These are phyloP conservation scores for Cerceris ruficornis DNA, from an alignment of 2,888 invertebrate genomes.

Conservation along the genomic window DNA sequence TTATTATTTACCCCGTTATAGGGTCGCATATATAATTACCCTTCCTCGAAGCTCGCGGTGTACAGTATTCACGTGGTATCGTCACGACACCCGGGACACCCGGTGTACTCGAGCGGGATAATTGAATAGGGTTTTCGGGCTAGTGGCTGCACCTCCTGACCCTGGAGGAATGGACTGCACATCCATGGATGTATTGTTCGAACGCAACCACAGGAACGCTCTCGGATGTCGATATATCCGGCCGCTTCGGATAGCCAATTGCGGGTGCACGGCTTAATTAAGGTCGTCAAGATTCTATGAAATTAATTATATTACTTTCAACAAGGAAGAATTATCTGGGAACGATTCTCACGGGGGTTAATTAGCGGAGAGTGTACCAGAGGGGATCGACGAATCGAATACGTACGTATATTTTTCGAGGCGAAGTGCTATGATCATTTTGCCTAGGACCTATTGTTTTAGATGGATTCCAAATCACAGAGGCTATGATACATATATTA, in stretches of 20 bases:
- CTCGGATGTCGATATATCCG: slow-evolving; percentile 69
- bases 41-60: slow-evolving; percentile 39
- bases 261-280: slow-evolving; percentile 71
- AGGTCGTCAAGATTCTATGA: slow-evolving; percentile 65
- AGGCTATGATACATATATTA: too few relatives aligned
- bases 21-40: slow-evolving; percentile 60
- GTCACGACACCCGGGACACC: slow-evolving; percentile 59
- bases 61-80: slow-evolving; percentile 53
- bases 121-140: slow-evolving; percentile 76
- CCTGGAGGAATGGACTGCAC: slow-evolving; percentile 64
- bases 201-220: slow-evolving; percentile 74
- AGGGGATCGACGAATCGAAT: too few relatives aligned
- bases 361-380: too few relatives aligned
- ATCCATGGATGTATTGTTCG: slow-evolving; percentile 71
- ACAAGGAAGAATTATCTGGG: slow-evolving; percentile 7
- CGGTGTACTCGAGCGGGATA: slow-evolving; percentile 73
- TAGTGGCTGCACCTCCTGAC: slow-evolving; percentile 60
- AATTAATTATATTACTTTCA: slow-evolving; percentile 42
- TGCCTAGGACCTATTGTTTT: too few relatives aligned
- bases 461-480: too few relatives aligned
- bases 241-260: slow-evolving; percentile 68
- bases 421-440: too few relatives aligned
- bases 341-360: slow-evolving; percentile 26
- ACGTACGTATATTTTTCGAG: too few relatives aligned
- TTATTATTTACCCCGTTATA: slow-evolving; percentile 55